These are phyloP conservation scores for Galaxea fascicularis DNA, from an alignment of 92 coral and sea anemone genomes.

Conservation along the genomic window DNA sequence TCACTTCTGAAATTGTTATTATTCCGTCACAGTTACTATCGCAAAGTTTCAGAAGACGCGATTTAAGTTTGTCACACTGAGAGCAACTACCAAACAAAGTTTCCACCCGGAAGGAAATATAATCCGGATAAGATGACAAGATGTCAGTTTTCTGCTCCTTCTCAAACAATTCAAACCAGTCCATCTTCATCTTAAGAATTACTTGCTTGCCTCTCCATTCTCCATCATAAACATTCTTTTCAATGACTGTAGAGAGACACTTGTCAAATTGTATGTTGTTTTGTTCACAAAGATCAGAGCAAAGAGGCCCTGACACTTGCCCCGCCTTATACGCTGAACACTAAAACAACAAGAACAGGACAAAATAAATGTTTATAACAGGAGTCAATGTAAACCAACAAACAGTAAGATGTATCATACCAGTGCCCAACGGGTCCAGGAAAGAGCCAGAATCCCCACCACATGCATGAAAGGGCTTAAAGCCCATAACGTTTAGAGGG, in stretches of 20 bases:
- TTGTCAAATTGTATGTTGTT: conserved; percentile 13
- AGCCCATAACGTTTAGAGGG: too few species aligned
- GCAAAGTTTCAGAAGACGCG: conserved; percentile 37
- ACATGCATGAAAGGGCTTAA: too few species aligned
- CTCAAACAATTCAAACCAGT: conserved; percentile 38
- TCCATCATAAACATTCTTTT: conserved; percentile 60
- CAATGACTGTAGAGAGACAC: conserved; percentile 39
- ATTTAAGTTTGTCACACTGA: conserved; percentile 52
- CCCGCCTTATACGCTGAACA: conserved; percentile 60
- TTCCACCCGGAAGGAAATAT: conserved; percentile 27
- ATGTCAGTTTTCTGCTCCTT: conserved; percentile 1
- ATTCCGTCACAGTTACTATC: conserved; percentile 70
- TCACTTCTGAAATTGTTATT: conserved; percentile 62
- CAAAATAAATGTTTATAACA: neutral
- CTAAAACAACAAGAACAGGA: conserved; percentile 30
- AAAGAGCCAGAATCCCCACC: too few species aligned
- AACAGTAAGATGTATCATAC: too few species aligned
- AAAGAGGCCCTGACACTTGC: conserved; percentile 60
- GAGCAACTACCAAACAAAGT: conserved; percentile 68
- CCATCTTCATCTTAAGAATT: conserved; percentile 44
- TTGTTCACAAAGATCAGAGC: conserved; percentile 53
- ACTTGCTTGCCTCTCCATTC: conserved; percentile 55
- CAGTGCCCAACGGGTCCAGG: too few species aligned
- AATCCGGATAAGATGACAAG: neutral
- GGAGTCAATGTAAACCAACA: neutral